Conservation (phyloP, 2,113 vertebrate genomes). For the Tragulus kanchil region DNA sequence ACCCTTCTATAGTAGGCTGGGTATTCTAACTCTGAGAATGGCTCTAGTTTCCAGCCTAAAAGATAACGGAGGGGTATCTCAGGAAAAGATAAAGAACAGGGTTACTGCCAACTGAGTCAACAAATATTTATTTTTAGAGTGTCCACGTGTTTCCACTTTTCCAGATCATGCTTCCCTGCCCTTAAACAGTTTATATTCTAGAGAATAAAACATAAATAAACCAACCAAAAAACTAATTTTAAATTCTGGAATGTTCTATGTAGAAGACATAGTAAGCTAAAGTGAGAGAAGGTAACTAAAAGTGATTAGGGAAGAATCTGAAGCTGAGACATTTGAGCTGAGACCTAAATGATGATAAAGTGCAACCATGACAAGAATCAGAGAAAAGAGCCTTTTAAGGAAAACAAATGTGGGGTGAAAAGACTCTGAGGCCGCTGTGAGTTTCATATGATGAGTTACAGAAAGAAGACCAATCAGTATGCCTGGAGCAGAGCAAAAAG, state of each 20-base stretch:
- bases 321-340: background rate
- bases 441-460: background rate
- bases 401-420: conserved; percentile 56
- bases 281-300: conserved; percentile 2
- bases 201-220: conserved; percentile 25
- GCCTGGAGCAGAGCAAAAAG: background rate
- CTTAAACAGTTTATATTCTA: conserved; percentile 3
- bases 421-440: background rate
- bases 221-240: background rate
- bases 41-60: background rate
- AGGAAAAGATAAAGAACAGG: background rate
- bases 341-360: background rate
- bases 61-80: background rate
- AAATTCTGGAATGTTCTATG: background rate
- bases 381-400: background rate
- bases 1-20: background rate
- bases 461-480: background rate
- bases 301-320: background rate
- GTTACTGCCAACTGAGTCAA: background rate
- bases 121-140: background rate
- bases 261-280: background rate
- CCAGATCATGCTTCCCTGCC: background rate
- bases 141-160: background rate
- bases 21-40: background rate
- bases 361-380: background rate